Base-by-base conservation (phyloP, 2,888 invertebrate species). In the Chromoteleia sp. region DNA sequence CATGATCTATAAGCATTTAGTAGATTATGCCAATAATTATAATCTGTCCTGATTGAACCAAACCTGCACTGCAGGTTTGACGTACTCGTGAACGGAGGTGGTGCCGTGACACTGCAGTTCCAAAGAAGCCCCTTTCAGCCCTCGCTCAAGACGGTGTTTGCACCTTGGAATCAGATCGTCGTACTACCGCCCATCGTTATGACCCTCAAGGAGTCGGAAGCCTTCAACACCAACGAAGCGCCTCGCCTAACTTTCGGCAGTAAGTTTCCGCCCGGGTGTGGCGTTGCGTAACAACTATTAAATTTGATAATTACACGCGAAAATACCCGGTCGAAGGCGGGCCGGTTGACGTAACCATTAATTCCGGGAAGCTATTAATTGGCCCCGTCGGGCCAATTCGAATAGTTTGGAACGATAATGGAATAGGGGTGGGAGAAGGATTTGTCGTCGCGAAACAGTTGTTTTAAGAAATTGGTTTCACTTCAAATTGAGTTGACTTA, bases 151-250 rank as follows among this genome's bases (percentile, higher is more conserved):
- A 98, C 97, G 1, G 97, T 98, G 78, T 97, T 97, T 92, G 98
- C 98, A 80, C 98, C 99, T 15, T 98, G 99, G 98, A 99, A 99
- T 93, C 97, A 97, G 92, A 98, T 99, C 87, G 97, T 99, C 58
- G 98, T 98, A 41, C 93, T 98, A 85, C 96, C 97, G 5, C 97
- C 97, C 8, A 96, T 97, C 41, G 95, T 96, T 89, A 96, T 96
- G 91, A 93, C 97, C 50, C 96, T 95, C 89, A 96, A 96, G 87
- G 96, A 96, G 84, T 87, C 88, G 80, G 91, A 92, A 56, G 86
- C 88, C 61, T 88, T 88, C 80, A 90, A 89, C 85, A 86, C 90
- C 52, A 91, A 89, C 85, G 89, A 89, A 82, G 90, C 90, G 73
- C 91, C 92, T n/a, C 90, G 89, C 77, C 90, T 91, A 50, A 89